These are phyloP conservation scores for Colius striatus DNA, from an alignment of 2,113 vertebrate species.

Conservation along the genomic window DNA sequence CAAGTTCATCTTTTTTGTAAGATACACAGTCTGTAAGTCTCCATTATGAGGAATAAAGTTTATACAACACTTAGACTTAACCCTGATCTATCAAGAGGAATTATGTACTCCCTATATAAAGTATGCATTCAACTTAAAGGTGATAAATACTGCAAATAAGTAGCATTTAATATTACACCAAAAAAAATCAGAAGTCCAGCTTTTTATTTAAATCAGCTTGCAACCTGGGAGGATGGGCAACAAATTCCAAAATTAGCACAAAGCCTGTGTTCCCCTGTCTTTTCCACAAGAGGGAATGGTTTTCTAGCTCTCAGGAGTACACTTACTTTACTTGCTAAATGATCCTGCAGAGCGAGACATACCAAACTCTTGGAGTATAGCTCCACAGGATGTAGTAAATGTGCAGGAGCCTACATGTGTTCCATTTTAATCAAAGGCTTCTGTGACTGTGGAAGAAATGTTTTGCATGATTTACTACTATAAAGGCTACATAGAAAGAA, in stretches of 20 bases:
- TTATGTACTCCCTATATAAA: neutral
- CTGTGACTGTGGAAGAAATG: neutral
- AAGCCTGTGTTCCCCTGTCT: neutral
- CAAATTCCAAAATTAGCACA: neutral
- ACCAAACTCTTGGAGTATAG: neutral
- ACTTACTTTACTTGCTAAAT: conserved; percentile 16
- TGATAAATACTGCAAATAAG: neutral
- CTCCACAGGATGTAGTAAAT: conserved; percentile 18
- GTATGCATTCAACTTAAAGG: neutral
- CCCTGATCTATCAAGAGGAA: neutral
- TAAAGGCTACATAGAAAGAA: neutral
- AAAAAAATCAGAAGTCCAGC: neutral
- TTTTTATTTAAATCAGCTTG: neutral
- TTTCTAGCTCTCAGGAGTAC: neutral
- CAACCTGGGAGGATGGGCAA: neutral
- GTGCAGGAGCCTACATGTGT: neutral
- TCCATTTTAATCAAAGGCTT: neutral
- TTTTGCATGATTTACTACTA: neutral
- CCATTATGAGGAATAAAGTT: neutral
- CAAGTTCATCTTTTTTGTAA: neutral
- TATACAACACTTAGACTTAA: neutral
- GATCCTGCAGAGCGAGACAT: conserved; percentile 9
- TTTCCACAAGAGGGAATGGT: neutral
- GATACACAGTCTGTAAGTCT: neutral
- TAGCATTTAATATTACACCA: neutral